phyloP scores from a whole-genome alignment of 2,888 invertebrate genomes.

The Dyspetes luteomarginatus region DNA sequence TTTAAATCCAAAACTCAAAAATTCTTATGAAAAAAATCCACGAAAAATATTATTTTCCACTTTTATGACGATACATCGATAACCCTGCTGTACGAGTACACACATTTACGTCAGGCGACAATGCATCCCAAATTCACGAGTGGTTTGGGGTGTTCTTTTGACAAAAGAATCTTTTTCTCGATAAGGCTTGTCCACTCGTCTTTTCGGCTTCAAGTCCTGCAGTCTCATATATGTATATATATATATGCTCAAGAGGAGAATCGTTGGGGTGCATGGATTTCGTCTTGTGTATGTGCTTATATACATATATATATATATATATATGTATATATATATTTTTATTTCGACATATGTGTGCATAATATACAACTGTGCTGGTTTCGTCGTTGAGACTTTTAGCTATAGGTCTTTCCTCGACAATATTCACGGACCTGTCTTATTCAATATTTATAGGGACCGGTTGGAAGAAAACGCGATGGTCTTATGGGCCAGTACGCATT shows the following conservation, averaged over 20 bases:
- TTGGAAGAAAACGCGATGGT: slow-evolving; percentile 25
- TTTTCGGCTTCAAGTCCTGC: slow-evolving; percentile 34
- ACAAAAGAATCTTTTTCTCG: slow-evolving; percentile 47
- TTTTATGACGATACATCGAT: no score
- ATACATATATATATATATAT: not conserved
- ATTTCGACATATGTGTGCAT: not conserved
- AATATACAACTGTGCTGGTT: not conserved
- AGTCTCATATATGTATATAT: slow-evolving; percentile 1
- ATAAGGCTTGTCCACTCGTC: slow-evolving; percentile 44
- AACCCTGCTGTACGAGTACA: not conserved
- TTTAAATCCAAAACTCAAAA: no score
- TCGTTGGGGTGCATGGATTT: slow-evolving; percentile 43
- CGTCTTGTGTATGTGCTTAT: not conserved
- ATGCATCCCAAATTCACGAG: slow-evolving; percentile 80
- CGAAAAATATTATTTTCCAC: no score
- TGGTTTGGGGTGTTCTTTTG: slow-evolving; percentile 29
- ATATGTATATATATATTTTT: not conserved
- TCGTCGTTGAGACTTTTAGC: slow-evolving; percentile 10
- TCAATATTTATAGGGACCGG: slow-evolving; percentile 53
- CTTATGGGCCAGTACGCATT: slow-evolving; percentile 2
- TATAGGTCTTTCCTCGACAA: not conserved
- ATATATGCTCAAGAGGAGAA: slow-evolving; percentile 23
- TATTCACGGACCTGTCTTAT: slow-evolving; percentile 34
- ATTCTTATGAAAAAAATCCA: no score
- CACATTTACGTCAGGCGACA: slow-evolving; percentile 70